A percentile compares a stretch with the other conserved stretches of the same genome.
These are phyloP conservation scores for Apoda limacodes DNA, from an alignment of 2,888 invertebrate species.

Conservation along the genomic window DNA sequence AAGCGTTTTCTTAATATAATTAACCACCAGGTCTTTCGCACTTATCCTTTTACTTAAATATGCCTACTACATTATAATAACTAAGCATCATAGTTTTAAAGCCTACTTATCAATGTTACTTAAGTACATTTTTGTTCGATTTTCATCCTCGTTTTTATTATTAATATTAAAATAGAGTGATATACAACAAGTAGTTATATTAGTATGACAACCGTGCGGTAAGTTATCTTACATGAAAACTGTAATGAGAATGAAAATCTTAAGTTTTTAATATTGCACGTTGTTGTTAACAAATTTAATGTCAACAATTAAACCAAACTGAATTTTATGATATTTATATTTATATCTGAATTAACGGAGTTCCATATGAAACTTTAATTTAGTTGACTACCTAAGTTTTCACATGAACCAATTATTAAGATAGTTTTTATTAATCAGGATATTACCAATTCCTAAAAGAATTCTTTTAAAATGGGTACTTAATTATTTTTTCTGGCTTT, in stretches of 20 bases:
- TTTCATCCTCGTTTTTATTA: conserved; percentile 43
- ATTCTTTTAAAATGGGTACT: no score
- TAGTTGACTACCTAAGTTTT: no score
- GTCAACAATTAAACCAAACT: no score
- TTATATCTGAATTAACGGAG: no score
- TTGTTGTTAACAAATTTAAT: no score
- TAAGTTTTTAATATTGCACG: no score
- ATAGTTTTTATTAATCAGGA: conserved; percentile 24
- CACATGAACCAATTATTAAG: no score
- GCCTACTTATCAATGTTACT: conserved; percentile 66
- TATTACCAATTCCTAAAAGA: no score
- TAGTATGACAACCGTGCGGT: conserved; percentile 57
- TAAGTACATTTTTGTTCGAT: conserved; percentile 69
- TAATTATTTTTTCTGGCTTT: no score
- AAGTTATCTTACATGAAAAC: conserved; percentile 38
- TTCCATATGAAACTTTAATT: no score
- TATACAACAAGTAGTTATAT: conserved; percentile 44
- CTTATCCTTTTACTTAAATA: conserved; percentile 51
- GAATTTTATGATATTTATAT: no score
- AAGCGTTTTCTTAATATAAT: conserved; percentile 60
- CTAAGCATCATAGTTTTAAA: conserved; percentile 68
- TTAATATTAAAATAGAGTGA: conserved; percentile 35
- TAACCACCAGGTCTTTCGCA: conserved; percentile 46
- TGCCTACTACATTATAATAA: conserved; percentile 54
- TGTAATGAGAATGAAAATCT: conserved; percentile 35